Percentiles rank a stretch among this genome's conserved stretches.
Evolutionary conservation across 2,888 invertebrate species (phyloP).

Genomic region (Campaea margaritaria): DNA sequence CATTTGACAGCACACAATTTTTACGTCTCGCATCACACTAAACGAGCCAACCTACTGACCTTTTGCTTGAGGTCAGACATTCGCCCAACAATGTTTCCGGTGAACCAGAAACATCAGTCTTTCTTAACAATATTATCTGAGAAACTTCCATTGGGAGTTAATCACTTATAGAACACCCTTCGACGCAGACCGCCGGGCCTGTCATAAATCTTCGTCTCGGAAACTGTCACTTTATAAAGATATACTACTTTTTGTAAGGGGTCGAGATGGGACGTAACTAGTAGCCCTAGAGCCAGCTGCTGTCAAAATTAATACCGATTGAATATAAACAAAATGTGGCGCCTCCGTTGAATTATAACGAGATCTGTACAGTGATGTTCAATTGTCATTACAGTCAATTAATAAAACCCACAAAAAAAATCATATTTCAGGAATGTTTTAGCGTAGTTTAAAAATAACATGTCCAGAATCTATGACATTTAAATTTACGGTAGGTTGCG

Average conservation of each 20-base stretch:
- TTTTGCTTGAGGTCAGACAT: conserved; percentile 26
- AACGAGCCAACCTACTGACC: conserved; percentile 11
- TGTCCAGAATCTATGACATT: too few relatives aligned
- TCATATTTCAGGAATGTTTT: too few relatives aligned
- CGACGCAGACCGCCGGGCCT: conserved; percentile 50
- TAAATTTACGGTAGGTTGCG: too few relatives aligned
- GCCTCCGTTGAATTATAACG: too few relatives aligned
- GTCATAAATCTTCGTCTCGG: conserved; percentile 65
- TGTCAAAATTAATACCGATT: too few relatives aligned
- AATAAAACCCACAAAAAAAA: too few relatives aligned
- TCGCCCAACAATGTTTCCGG: conserved; percentile 28
- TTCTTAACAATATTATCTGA: conserved; percentile 37
- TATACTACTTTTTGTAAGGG: conserved; percentile 55
- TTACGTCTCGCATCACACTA: conserved; percentile 8
- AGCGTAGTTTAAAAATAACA: too few relatives aligned
- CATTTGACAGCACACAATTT: neutral
- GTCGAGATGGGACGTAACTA: conserved; percentile 24
- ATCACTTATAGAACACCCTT: conserved; percentile 54
- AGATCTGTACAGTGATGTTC: too few relatives aligned
- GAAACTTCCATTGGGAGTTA: conserved; percentile 47
- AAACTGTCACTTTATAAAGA: conserved; percentile 65
- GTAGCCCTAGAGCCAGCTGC: conserved; percentile 14
- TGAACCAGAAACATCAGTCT: conserved; percentile 40
- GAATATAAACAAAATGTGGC: too few relatives aligned
- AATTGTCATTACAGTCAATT: too few relatives aligned